Evolutionary conservation across 2,113 vertebrate genomes (phyloP), one percentile per base, ranked within the genome.

Genomic region (Menidia beryllina): DNA sequence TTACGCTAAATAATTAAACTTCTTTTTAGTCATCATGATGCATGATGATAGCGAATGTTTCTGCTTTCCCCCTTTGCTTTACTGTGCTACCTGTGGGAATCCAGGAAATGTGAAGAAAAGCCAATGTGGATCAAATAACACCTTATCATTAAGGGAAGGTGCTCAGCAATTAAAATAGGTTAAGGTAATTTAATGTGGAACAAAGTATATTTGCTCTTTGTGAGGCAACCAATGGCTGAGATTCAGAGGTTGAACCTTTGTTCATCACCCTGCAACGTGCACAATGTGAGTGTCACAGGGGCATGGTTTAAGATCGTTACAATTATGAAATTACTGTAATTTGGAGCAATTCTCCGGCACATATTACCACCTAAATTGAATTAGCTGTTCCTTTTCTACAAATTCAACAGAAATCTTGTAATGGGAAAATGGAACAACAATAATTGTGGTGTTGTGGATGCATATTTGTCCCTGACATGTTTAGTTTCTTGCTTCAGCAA

Each of bases 261-360:
- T 39, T 71, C 13, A 17, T 26, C 49, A 41, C 69, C 27, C 36
- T 45, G 27, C 25, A 1, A 77, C 55, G 52, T 24, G 34, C 21
- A 71, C 43, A 30, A 38, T 20, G 51, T 54, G 57, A 48, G 56
- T 57, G 25, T 62, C 69, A 77, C 12, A 58, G 36, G 12, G n/a
- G 9, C 50, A 56, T 52, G 20, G 67, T 54, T 81, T 38, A 82
- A 57, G 49, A 70, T 51, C 38, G 65, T 43, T n/a, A 10, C 20
- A 41, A 20, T 62, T 67, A 81, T 50, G 70, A 41, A 69, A 61
- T 77, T 74, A 77, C 69, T 77, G 72, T 71, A 38, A 65, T 69
- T 53, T 64, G 54, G 36, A 75, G 49, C 53, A 65, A 81, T 21
- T 59, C 24, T 53, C 68, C 70, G 76, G 66, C 38, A 72, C 55